phyloP scores from a whole-genome alignment of 1,140 invertebrate genomes.

The Brachionus manjavacas region DNA sequence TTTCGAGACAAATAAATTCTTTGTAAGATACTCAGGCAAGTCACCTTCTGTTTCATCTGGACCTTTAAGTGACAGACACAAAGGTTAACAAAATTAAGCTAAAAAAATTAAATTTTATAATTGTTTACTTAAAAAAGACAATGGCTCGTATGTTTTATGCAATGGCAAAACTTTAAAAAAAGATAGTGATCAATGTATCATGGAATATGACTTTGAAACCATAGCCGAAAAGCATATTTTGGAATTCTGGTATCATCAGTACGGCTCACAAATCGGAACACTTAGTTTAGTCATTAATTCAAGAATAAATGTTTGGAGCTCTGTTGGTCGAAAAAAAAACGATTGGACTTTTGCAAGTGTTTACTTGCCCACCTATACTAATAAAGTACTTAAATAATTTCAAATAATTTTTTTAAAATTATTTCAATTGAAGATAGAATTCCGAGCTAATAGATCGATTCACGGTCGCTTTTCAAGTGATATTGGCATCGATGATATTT shows the following conservation, averaged over 20 bases:
- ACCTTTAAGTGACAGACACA: background rate
- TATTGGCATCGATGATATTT: background rate
- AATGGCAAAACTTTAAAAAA: background rate
- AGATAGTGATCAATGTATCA: background rate
- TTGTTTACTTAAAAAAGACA: background rate
- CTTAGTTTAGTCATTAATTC: background rate
- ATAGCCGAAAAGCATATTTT: background rate
- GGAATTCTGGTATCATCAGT: background rate
- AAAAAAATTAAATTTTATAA: too few relatives aligned
- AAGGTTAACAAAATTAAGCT: background rate
- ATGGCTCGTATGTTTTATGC: background rate
- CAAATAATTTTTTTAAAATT: background rate
- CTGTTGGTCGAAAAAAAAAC: background rate
- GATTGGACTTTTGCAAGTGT: background rate
- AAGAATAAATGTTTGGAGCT: background rate
- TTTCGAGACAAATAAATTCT: background rate
- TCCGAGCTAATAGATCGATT: background rate
- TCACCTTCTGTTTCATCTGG: conserved; percentile 4
- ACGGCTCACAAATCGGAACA: background rate
- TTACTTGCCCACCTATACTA: background rate
- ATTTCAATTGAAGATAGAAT: background rate
- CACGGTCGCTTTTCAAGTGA: background rate
- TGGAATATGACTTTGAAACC: background rate
- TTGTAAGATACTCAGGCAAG: background rate
- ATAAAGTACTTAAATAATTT: background rate